Evolutionary conservation across 1,140 invertebrate genomes (phyloP).

Genomic region (Temnothorax curvispinosus): DNA sequence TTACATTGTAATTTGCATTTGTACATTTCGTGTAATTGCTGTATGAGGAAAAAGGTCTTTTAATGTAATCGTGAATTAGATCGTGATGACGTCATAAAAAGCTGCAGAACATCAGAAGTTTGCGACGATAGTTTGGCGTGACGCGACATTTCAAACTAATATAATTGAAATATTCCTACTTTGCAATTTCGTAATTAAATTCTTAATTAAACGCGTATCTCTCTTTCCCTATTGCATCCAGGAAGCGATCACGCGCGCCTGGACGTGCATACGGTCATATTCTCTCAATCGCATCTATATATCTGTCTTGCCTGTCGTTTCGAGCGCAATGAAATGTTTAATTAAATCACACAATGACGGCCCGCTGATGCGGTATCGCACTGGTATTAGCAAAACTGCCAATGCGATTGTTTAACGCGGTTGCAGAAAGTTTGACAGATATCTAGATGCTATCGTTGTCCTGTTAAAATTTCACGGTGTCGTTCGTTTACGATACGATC

Average conservation of each 20-base stretch:
- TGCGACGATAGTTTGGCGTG: too few relatives aligned
- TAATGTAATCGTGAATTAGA: background rate
- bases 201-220: slow-evolving; percentile 41
- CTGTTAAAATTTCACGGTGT: background rate
- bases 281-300: slow-evolving; percentile 39
- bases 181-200: slow-evolving; percentile 29
- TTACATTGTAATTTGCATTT: background rate
- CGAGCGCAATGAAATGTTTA: slow-evolving; percentile 63
- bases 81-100: background rate
- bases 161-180: slow-evolving; percentile 9
- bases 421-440: slow-evolving; percentile 37
- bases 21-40: background rate
- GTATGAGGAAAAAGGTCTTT: background rate
- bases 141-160: background rate
- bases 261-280: background rate
- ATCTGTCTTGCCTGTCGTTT: slow-evolving; percentile 58
- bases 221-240: background rate
- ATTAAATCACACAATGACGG: slow-evolving; percentile 62
- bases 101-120: background rate
- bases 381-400: slow-evolving; percentile 64
- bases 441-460: slow-evolving; percentile 43
- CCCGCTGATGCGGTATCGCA: slow-evolving; percentile 30
- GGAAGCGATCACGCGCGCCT: background rate
- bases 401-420: slow-evolving; percentile 36
- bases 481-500: background rate